Conservation (phyloP, 2,888 invertebrate species). For the Maniola hyperantus region DNA sequence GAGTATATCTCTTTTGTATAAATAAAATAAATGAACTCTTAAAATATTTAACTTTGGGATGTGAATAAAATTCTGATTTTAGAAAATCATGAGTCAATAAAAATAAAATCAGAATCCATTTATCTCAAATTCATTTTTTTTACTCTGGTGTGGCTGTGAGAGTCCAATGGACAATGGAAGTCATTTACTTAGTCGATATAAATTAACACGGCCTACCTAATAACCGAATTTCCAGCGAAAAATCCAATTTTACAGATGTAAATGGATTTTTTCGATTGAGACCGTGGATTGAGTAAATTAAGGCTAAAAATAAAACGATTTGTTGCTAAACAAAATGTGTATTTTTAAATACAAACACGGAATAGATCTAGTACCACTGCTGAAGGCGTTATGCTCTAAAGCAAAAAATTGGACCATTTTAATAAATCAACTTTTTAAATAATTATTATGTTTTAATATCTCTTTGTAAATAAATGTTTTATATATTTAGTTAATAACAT, state of each 20-base stretch:
- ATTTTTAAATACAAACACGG: not conserved
- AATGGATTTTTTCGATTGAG: constrained; percentile 8
- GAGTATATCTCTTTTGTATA: no score
- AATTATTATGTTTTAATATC: not conserved
- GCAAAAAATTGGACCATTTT: not conserved
- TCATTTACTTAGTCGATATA: constrained; percentile 8
- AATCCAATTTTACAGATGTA: constrained; percentile 7
- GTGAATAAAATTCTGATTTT: no score
- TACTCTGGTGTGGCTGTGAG: not conserved
- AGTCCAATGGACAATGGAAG: constrained; percentile 5
- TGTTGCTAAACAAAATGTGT: constrained; percentile 1
- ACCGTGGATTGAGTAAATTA: no score
- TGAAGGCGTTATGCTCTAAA: not conserved
- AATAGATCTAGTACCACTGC: not conserved
- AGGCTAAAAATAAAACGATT: constrained; percentile 1
- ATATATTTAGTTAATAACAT: no score
- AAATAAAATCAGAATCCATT: no score
- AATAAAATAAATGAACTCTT: no score
- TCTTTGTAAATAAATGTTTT: no score
- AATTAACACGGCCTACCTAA: constrained; percentile 11
- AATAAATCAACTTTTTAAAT: not conserved
- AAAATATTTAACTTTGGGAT: no score
- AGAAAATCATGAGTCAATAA: no score
- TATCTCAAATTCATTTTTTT: not conserved
- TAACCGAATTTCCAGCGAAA: constrained; percentile 4